Evolutionary conservation across 1,140 invertebrate genomes (phyloP), one percentile per base, ranked within the genome.

Genomic region (Drosophila mayri): DNA sequence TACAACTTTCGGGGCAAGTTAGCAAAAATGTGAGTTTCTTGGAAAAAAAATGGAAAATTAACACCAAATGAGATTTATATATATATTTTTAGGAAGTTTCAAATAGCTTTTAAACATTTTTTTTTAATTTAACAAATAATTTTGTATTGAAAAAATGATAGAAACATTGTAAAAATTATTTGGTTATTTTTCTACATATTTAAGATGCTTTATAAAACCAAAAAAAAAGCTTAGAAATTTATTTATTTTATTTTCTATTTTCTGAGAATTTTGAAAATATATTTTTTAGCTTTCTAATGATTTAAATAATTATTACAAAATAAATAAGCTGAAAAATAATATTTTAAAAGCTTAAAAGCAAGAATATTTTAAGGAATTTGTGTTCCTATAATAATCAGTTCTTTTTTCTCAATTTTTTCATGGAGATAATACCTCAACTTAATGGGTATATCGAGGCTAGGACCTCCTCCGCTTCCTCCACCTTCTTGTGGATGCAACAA

Each of bases 401-500:
- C 18, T 16, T 47, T 47, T 25, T 22, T 18, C 10, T 9, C 8
- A 1, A 2, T 44, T 44, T 49, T 50, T 20, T 46, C n/a, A 5
- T 38, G 35, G 1, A 5, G 32, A 16, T 41, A 20, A 41, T 22
- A 62, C 38, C 57, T 18, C 6, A 12, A 65, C 6, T 63, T 32
- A 65, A 43, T 44, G 62, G 38, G 58, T 65, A 64, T 61, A 14
- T 30, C 46, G 6, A 10, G 18, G 50, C 12, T 28, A 14, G n/a
- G 16, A 40, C 22, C 44, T 32, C n/a, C 6, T 1, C 3, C 14
- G 35, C 28, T 8, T n/a, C 3, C 47, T 18, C 28, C 32, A 44
- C 43, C 43, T 44, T 20, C 32, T 61, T 12, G 9, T 22, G 9
- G 3, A 59, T 55, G 59, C 50, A 67, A 70, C 66, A 70, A 76